Evolutionary conservation across 2,797 vertebrate genomes (phyloP).

Genomic region (Mycteria americana): DNA sequence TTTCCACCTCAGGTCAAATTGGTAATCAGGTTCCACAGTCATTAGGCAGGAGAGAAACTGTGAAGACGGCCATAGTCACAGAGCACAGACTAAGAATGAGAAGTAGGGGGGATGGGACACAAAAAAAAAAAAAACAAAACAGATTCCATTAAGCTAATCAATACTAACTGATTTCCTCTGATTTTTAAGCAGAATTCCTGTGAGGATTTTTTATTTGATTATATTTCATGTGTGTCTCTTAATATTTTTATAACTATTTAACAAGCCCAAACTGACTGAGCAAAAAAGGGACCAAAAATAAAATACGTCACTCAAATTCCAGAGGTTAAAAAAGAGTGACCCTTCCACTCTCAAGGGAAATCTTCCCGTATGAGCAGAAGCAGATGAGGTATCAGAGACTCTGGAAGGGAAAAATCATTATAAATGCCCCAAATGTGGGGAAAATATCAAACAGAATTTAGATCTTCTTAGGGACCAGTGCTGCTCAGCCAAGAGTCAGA

Average conservation of each 20-base stretch:
- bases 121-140: background rate
- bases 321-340: background rate
- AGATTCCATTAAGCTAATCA: background rate
- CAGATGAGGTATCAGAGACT: background rate
- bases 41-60: background rate
- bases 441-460: background rate
- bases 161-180: background rate
- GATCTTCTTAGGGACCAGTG: background rate
- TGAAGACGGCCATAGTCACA: background rate
- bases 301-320: background rate
- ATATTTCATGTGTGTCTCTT: background rate
- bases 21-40: background rate
- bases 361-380: background rate
- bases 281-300: background rate
- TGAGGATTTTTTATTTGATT: background rate
- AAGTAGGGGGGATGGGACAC: fast-evolving
- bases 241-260: background rate
- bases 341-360: background rate
- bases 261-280: background rate
- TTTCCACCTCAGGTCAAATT: background rate
- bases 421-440: background rate
- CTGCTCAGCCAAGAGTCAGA: background rate
- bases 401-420: background rate
- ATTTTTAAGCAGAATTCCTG: background rate
- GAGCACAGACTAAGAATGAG: background rate